Evolutionary conservation across 2,888 invertebrate species (phyloP).

Genomic region (Drosophila meridiana): DNA sequence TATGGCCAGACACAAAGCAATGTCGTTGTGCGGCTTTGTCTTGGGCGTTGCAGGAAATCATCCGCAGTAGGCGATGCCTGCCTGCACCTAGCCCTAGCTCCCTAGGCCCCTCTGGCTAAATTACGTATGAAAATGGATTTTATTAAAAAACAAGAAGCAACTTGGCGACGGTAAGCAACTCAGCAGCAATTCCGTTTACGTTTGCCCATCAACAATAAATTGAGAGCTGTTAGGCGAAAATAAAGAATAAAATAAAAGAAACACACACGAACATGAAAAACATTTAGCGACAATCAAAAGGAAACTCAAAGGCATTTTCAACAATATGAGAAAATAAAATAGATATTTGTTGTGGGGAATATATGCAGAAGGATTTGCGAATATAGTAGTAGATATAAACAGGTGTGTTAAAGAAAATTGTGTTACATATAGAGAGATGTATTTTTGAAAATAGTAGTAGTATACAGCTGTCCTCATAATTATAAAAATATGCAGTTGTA

Average conservation of each 20-base stretch:
- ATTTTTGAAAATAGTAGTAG: not conserved
- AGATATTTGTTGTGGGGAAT: not conserved
- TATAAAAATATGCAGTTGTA: not conserved
- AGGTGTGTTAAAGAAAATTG: not conserved
- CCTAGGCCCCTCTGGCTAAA: slow-evolving; percentile 51
- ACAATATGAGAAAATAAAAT: slow-evolving; percentile 3
- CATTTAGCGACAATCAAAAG: slow-evolving; percentile 42
- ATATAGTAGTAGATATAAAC: not conserved
- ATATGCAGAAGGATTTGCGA: too few species aligned
- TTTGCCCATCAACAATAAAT: slow-evolving; percentile 51
- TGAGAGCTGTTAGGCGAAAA: slow-evolving; percentile 39
- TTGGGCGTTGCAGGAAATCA: slow-evolving; percentile 73
- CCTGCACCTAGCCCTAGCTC: not conserved
- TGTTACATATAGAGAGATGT: not conserved
- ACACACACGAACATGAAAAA: not conserved
- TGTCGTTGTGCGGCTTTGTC: slow-evolving; percentile 70
- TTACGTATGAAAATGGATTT: slow-evolving; percentile 82
- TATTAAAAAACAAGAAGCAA: slow-evolving; percentile 59
- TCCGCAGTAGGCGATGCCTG: slow-evolving; percentile 50
- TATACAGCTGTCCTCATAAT: not conserved
- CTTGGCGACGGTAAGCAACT: slow-evolving; percentile 58
- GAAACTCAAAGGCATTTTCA: slow-evolving; percentile 1
- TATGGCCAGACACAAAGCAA: slow-evolving; percentile 80
- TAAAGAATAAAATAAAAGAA: not conserved
- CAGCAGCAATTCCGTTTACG: slow-evolving; percentile 40